phyloP scores from a whole-genome alignment of 2,888 invertebrate genomes.

The Phytoseiulus persimilis region DNA sequence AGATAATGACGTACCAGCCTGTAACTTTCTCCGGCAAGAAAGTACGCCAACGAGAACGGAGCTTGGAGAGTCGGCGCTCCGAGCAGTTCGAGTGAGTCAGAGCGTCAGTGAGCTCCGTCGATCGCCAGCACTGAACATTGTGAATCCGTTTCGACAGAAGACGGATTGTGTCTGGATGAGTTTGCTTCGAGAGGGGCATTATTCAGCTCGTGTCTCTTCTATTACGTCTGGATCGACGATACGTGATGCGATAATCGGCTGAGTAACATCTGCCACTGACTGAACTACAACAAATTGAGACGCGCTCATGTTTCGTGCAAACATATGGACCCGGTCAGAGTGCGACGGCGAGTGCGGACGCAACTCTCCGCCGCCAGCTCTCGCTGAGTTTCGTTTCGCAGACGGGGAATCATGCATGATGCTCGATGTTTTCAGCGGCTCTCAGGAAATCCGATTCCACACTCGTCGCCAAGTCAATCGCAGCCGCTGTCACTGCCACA shows the following conservation, averaged over 20 bases:
- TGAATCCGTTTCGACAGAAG: background rate
- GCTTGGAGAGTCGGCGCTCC: background rate
- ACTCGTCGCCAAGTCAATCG: background rate
- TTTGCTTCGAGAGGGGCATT: background rate
- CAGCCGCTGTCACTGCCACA: background rate
- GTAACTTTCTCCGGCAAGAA: no score
- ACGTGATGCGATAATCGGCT: background rate
- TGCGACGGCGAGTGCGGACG: background rate
- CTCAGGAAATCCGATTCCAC: background rate
- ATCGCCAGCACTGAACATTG: background rate
- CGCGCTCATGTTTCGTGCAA: background rate
- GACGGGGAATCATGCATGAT: background rate
- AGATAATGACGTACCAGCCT: no score
- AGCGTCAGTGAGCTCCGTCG: background rate
- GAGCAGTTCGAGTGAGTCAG: no score
- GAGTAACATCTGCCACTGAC: background rate
- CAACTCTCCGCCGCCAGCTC: background rate
- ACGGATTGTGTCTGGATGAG: background rate
- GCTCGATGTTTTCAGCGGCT: background rate
- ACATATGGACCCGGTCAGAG: background rate
- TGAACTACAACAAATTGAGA: background rate
- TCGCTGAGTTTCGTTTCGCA: background rate
- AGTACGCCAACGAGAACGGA: background rate
- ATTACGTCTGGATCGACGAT: background rate
- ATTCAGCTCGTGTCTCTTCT: background rate